Conservation (phyloP, 2,113 vertebrate genomes). For the Clarias macrocephalus region DNA sequence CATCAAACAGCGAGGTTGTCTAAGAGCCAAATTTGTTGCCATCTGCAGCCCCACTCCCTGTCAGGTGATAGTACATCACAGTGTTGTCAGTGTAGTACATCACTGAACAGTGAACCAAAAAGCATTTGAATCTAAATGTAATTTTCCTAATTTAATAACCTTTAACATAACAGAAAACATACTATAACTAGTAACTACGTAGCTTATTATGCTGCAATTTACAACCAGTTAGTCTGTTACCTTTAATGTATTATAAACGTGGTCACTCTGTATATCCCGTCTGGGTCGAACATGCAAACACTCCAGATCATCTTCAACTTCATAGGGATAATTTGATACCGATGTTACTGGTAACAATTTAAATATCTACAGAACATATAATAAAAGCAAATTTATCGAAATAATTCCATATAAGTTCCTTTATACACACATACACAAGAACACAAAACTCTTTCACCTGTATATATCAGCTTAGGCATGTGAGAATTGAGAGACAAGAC, state of each 20-base stretch:
- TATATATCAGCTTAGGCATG: background rate
- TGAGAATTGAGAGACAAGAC: background rate
- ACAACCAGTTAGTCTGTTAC: conserved; percentile 45
- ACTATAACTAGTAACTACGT: background rate
- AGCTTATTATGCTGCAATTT: background rate
- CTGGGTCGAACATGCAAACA: conserved; percentile 61
- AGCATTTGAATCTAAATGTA: background rate
- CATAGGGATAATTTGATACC: conserved; percentile 16
- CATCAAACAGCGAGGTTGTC: conserved; percentile 63
- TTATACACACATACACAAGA: background rate
- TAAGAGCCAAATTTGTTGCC: conserved; percentile 62
- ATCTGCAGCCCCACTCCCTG: conserved; percentile 81
- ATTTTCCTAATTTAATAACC: background rate
- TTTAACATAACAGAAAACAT: background rate
- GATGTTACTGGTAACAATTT: conserved; percentile 57
- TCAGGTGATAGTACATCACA: conserved; percentile 45
- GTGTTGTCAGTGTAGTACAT: background rate
- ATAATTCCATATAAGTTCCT: background rate
- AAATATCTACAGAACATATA: conserved; percentile 66
- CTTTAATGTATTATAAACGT: conserved; percentile 54
- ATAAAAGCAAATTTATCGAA: background rate
- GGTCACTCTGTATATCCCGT: conserved; percentile 34
- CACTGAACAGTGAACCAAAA: background rate
- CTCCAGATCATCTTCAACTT: conserved; percentile 25
- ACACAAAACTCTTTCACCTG: background rate